A percentile compares a stretch with the other conserved stretches of the same genome.
Conservation (phyloP, 1,140 invertebrate species). For the Solenopsis invicta region DNA sequence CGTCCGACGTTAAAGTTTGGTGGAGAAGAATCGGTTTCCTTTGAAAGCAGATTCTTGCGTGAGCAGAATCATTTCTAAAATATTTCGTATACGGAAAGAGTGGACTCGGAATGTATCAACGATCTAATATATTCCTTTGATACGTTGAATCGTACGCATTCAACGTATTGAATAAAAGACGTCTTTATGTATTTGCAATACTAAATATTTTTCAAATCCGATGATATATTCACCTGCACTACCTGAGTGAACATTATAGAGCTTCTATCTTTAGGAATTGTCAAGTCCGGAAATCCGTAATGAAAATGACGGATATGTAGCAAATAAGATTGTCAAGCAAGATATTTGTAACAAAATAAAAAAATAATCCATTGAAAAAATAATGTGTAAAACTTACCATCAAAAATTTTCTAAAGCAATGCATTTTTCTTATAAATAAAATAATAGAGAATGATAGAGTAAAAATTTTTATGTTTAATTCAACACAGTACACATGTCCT, state of each 20-base stretch:
- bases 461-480: no score
- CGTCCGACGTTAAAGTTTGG: not conserved
- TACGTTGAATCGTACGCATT: not conserved
- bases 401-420: not conserved
- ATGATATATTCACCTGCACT: not conserved
- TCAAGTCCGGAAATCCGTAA: not conserved
- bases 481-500: no score
- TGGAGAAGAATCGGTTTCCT: not conserved
- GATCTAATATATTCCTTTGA: constrained; percentile 14
- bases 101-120: not conserved
- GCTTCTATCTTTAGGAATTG: not conserved
- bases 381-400: no score
- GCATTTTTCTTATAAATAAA: not conserved
- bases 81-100: not conserved
- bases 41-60: not conserved
- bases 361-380: not conserved
- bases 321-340: not conserved
- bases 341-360: constrained; percentile 1
- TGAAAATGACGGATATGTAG: no score
- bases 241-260: not conserved
- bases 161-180: not conserved
- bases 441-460: not conserved
- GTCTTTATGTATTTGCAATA: not conserved
- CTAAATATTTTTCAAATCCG: not conserved
- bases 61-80: not conserved